Evolutionary conservation across 2,888 invertebrate genomes (phyloP), one percentile per base, ranked within the genome.

Genomic region (Apamea epomidion): DNA sequence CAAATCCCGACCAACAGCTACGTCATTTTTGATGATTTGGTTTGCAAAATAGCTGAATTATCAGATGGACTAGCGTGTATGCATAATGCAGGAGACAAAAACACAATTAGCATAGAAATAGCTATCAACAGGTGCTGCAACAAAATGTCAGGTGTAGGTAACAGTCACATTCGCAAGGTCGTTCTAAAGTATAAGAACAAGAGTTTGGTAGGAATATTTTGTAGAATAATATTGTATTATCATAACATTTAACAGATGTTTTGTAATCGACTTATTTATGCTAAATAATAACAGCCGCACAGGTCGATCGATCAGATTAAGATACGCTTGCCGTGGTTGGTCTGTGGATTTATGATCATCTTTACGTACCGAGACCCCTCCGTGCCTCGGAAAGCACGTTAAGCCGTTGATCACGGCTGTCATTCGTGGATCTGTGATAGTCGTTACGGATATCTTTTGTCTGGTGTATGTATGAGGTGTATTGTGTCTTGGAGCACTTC

Each of bases 61-160:
- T 69, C 10, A 51, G 37, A 67, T 60, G 37, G 21, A 64, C 29
- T 21, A 37, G 51, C 18, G 80, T 69, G 64, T 32, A 69, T 81
- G 42, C 54, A 64, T 84, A 69, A 79, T 74, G 48, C 5, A 48
- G 16, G 10, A 60, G 21, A 64, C 48, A 85, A 82, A 85, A 85
- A 70, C 64, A 51, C 25, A 32, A 85, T 85, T 85, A 65, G 64
- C 80, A 80, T 85, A 45, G 42, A 74, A 74, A 85, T 70, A 37
- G 37, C 10, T 25, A 42, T 37, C 16, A 80, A 80, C 85, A 73
- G 73, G n/a, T 60, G 1, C 25, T 48, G 6, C 8, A 7, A 48
- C 16, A 42, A 82, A 73, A 80, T 73, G 18, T 64, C 64, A 58
- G 29, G 18, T 82, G 60, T 60, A 67, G 16, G 5, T 18, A 37